These are phyloP conservation scores for Morbakka virulenta DNA, from an alignment of 30 jellyfish, hydroid and myxozoan species.

Conservation along the genomic window DNA sequence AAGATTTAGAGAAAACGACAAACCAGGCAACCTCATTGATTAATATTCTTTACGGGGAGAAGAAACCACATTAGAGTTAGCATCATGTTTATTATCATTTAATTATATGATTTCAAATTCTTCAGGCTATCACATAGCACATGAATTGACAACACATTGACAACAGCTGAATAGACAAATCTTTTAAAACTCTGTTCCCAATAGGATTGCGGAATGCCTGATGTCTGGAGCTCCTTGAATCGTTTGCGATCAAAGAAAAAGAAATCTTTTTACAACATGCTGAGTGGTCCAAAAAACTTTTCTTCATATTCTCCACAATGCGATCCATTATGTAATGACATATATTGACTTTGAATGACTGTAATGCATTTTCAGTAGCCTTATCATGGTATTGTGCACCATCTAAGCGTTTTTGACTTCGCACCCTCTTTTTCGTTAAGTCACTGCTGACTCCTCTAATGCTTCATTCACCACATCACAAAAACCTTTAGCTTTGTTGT, in stretches of 20 bases:
- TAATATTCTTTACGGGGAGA: too few relatives aligned
- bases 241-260: slow-evolving; percentile 38
- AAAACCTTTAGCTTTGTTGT: slow-evolving; percentile 12
- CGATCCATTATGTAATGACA: slow-evolving; percentile 30
- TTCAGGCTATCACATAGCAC: slow-evolving; percentile 8
- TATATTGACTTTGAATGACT: neutral
- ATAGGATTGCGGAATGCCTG: slow-evolving; percentile 8
- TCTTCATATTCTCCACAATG: neutral
- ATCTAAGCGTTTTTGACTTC: neutral
- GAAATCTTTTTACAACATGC: slow-evolving; percentile 37
- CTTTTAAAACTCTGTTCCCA: neutral
- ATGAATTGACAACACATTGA: neutral
- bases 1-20: too few relatives aligned
- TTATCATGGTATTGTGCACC: slow-evolving; percentile 5
- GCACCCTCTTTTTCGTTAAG: slow-evolving; percentile 1
- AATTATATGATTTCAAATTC: slow-evolving; percentile 2
- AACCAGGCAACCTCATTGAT: too few relatives aligned
- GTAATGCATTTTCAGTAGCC: neutral
- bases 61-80: neutral
- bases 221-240: slow-evolving; percentile 1
- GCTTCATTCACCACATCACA: slow-evolving; percentile 9
- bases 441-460: slow-evolving; percentile 11
- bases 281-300: neutral
- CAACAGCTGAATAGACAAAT: neutral
- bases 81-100: neutral